Evolutionary conservation across 2,797 vertebrate genomes (phyloP), one percentile per base, ranked within the genome.

Genomic region (Pteronotus mesoamericanus): DNA sequence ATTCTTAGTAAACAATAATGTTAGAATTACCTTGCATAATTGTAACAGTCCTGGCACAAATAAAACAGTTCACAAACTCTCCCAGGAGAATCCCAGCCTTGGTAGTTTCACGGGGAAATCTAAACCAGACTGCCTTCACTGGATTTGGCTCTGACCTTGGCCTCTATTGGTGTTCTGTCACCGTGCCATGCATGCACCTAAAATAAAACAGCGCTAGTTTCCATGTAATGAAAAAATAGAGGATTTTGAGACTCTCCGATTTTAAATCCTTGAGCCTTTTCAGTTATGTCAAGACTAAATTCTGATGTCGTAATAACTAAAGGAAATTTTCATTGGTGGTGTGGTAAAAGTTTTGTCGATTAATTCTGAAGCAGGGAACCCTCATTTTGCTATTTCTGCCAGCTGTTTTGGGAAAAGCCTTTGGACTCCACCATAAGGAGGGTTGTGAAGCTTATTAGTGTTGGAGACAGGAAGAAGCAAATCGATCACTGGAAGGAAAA

Each of bases 271-370:
- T 68, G 39, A 72, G 51, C 46, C 72, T 24, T 14, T 59, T 77
- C 61, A 22, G 15, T 92, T 80, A 78, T 51, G n/a, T 32, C 21
- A 80, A 91, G 61, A 48, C 68, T 84, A 37, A 94, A 59, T 88
- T 95, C 94, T 6, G 3, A 83, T 61, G 37, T 94, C 12, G 6
- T 46, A 32, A 68, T 16, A 26, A 71, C 32, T 10, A 48, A 87
- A 95, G 94, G 84, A 96, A 94, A 95, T 96, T 89, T 79, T 96
- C 61, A 86, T 3, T 16, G 6, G 3, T 18, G 2, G 24, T 94
- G 29, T 55, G 55, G 77, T 69, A 83, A 68, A 85, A 46, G 1
- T 22, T 94, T 92, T 93, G 91, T 90, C 14, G 46, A 26, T 92
- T 59, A 24, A 59, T 44, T 94, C 79, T 77, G 55, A 92, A 95